Conservation (phyloP, 2,113 vertebrate species). For the Holacanthus passer region DNA sequence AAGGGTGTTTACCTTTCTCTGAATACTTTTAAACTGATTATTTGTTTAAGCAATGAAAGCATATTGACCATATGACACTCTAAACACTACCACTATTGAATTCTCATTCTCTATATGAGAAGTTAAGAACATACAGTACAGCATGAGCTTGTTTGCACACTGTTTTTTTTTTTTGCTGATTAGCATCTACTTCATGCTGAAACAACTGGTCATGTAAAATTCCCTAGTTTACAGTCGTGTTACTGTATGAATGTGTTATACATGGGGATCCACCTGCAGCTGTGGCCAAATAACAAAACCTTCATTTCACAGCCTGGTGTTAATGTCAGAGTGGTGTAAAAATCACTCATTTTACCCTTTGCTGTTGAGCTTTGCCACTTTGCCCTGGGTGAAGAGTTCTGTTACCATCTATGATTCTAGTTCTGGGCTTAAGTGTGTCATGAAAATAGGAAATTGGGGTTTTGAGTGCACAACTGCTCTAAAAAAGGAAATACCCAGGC, state of each 20-base stretch:
- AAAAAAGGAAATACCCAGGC: constrained; percentile 17
- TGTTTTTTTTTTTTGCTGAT: background rate
- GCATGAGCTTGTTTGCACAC: background rate
- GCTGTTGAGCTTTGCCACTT: background rate
- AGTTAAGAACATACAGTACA: background rate
- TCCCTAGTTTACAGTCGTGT: background rate
- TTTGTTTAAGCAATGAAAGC: constrained; percentile 6
- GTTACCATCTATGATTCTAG: background rate
- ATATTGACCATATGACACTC: background rate
- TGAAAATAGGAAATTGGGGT: constrained; percentile 31
- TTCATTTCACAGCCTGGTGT: background rate
- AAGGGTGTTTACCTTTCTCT: background rate
- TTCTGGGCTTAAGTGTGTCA: background rate
- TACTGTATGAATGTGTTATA: background rate
- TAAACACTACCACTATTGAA: background rate
- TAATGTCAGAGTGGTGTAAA: background rate
- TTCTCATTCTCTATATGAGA: background rate
- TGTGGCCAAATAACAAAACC: background rate
- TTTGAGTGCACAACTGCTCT: constrained; percentile 9
- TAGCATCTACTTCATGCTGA: background rate
- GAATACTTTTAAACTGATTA: background rate
- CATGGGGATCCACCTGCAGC: background rate
- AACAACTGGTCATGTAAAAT: background rate
- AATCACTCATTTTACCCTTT: background rate
- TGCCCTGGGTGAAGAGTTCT: background rate